These are phyloP conservation scores for Brachionus paranguensis DNA, from an alignment of 1,140 invertebrate species.

Conservation along the genomic window DNA sequence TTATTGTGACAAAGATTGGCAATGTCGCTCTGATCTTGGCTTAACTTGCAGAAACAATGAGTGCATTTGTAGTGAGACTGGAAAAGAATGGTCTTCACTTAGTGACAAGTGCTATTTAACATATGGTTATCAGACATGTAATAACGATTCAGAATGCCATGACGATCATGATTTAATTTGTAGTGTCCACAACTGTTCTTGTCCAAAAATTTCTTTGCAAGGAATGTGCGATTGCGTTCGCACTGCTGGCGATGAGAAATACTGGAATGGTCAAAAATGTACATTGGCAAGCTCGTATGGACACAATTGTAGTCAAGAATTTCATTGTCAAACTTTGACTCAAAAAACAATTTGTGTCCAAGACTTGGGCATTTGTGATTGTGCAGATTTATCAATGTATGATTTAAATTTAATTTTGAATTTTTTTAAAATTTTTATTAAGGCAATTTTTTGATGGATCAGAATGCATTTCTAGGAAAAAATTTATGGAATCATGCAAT, in stretches of 20 bases:
- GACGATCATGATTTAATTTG: neutral
- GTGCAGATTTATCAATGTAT: too few species aligned
- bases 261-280: neutral
- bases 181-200: neutral
- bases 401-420: too few species aligned
- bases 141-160: neutral
- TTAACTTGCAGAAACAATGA: neutral
- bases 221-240: neutral
- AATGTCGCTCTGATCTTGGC: neutral
- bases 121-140: neutral
- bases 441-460: too few species aligned
- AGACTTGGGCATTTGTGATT: neutral
- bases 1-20: neutral
- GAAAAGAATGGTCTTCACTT: neutral
- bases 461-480: too few species aligned
- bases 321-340: neutral
- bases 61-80: neutral
- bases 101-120: neutral
- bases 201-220: neutral
- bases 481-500: too few species aligned
- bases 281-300: neutral
- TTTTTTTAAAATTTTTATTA: too few species aligned
- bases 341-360: neutral
- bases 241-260: neutral
- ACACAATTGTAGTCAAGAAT: neutral